A percentile compares a stretch with the other conserved stretches of the same genome.
phyloP scores from a whole-genome alignment of 2,888 invertebrate species.

The Drosophila barbarae region DNA sequence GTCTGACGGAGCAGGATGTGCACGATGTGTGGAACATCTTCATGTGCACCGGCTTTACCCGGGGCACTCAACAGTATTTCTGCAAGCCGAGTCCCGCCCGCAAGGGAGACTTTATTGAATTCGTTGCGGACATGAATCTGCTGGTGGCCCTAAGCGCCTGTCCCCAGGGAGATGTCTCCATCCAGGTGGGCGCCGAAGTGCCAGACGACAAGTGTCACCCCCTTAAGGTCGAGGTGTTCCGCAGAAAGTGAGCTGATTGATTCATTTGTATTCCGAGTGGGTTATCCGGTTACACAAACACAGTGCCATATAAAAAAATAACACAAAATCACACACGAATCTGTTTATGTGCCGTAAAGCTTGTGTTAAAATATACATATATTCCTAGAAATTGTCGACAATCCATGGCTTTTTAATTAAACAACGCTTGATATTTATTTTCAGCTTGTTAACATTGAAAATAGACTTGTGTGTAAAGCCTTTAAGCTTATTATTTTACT shows the following conservation, averaged over 20 bases:
- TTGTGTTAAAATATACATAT: constrained; percentile 5
- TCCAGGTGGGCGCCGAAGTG: constrained; percentile 78
- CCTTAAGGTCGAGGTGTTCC: constrained; percentile 79
- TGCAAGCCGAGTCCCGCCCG: constrained; percentile 80
- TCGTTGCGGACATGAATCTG: constrained; percentile 81
- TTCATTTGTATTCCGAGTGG: constrained; percentile 1
- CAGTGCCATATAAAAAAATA: constrained; percentile 8
- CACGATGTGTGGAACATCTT: constrained; percentile 82
- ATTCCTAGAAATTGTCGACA: background rate
- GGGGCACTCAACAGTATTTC: constrained; percentile 81
- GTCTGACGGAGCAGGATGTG: constrained; percentile 80
- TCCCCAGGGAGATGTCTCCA: constrained; percentile 80
- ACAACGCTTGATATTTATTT: background rate
- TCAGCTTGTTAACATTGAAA: background rate
- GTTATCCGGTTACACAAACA: background rate
- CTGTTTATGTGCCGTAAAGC: background rate
- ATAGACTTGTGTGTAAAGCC: no score
- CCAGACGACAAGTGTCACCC: constrained; percentile 79
- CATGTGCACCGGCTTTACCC: constrained; percentile 81
- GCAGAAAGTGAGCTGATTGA: constrained; percentile 55
- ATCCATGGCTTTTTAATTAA: background rate
- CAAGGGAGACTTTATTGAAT: constrained; percentile 81
- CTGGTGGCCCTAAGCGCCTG: constrained; percentile 80
- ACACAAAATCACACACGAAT: background rate
- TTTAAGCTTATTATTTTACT: no score